Percentiles rank a stretch among this genome's conserved stretches.
Conservation (phyloP, 2,797 vertebrate genomes). For the Oreortyx pictus region DNA sequence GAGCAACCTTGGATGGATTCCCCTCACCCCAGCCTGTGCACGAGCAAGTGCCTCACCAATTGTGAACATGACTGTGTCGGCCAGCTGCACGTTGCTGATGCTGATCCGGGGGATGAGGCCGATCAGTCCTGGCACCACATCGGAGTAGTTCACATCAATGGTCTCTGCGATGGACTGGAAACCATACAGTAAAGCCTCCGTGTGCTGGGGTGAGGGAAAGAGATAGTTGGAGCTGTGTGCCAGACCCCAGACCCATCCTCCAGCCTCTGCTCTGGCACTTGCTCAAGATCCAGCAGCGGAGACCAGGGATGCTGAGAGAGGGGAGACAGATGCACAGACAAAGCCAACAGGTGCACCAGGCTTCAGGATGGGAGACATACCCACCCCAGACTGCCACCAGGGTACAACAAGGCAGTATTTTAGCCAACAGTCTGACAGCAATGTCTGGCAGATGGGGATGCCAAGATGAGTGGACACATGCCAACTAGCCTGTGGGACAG, state of each 20-base stretch:
- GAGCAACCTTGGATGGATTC: neutral
- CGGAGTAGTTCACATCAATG: constrained; percentile 97
- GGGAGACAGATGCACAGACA: neutral
- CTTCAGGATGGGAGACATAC: no score
- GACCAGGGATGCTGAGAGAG: neutral
- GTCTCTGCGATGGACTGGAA: constrained; percentile 99
- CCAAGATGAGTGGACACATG: neutral
- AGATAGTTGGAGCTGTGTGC: neutral
- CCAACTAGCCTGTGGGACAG: neutral
- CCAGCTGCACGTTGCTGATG: constrained; percentile 97
- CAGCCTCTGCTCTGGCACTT: neutral
- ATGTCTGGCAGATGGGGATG: neutral
- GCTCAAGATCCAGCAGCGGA: neutral
- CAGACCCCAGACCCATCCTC: neutral
- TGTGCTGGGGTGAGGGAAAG: constrained; percentile 83
- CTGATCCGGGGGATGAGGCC: constrained; percentile 97
- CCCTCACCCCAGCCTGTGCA: neutral
- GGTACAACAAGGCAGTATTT: neutral
- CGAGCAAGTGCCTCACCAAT: constrained; percentile 84
- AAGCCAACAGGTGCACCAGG: no score
- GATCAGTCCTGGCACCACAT: constrained; percentile 96
- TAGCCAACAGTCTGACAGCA: neutral
- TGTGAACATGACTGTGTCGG: constrained; percentile 98
- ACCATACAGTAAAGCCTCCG: constrained; percentile 94
- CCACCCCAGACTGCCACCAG: neutral